Evolutionary conservation across 37 sponge, comb jelly and placozoan genomes (phyloP), one percentile per base, ranked within the genome.

Genomic region (Lycopodina hypogea): DNA sequence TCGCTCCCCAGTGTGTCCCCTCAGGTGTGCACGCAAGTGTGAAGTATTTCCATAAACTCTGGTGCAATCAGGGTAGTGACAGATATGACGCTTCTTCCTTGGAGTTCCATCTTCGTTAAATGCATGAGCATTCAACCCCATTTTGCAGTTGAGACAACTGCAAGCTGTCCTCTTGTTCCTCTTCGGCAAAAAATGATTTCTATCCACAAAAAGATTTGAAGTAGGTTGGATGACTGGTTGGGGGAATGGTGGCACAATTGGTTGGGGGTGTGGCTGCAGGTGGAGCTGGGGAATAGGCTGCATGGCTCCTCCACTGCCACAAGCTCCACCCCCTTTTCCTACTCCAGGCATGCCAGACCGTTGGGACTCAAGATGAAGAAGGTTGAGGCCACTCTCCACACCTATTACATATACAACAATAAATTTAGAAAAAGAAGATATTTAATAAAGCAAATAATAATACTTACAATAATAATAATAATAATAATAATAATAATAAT

Each of bases 21-120:
- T 78, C 55, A 93, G 65, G 73, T 93, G 93, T 11, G 93, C 93
- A 36, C 88, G 62, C 8, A 93, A 67, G 55, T 93, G 93, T 30
- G 93, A 93, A 0, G 93, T 93, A 42, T 93, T 93, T 0, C 90
- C 87, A 62, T 93, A 93, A 7, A 93, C 87, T 69, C 89, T 93
- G 21, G 51, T 57, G 52, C 93, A 93, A 33, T 70, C 81, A 19
- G 80, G 87, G 64, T 83, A 89, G 61, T 93, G 93, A 72, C 93
- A 93, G 1, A 90, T 67, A 39, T 93, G 93, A 63, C 90, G 90
- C 72, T 88, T 87, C 86, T 81, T 87, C 68, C 69, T 87, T 0
- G 78, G 79, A 22, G 88, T 59, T 0, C 93, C 93, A 51, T 92
- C 86, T 11, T 22, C 30, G 60, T 92, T 92, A 18, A 42, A 72